Base-by-base conservation (phyloP, 2,797 vertebrate genomes). In the Pempheris klunzingeri region DNA sequence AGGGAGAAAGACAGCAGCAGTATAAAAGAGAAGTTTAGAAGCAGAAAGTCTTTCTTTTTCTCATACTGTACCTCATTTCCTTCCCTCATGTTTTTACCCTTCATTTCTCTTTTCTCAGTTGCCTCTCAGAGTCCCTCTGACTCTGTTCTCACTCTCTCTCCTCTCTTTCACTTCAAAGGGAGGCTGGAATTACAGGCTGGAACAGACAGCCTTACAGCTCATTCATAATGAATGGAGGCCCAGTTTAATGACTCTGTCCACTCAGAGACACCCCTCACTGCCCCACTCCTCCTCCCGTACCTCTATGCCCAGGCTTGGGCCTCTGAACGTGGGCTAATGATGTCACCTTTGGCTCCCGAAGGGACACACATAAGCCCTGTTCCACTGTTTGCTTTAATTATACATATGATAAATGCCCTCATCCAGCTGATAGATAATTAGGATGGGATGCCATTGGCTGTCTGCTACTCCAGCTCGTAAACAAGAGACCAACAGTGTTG, bases 191-290 rank as follows among this genome's bases (percentile, higher is more conserved):
- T 90, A 92, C 82, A 67, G 71, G 44, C 80, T 80, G 83, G 65
- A 90, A 61, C 82, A 89, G 85, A 81, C 77, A 10, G 77, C 78
- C 75, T 83, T 87, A 83, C 89, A 88, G 87, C 91, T 92, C 90
- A 93, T 94, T 89, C 86, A 92, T 94, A 91, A 94, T 93, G 88
- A 93, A 93, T 92, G 88, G 92, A 90, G 80, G 71, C 77, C 81
- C 74, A 22, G 70, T 86, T 90, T 93, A 93, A 94, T 92, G 91
- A 88, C 88, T 82, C 74, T 50, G 74, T 92, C 89, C 87, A 86
- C 73, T 72, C 59, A 17, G 58, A 77, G 71, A 81, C 77, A 68
- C 71, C 76, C 75, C 58, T 52, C 50, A 1, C 30, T 2, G 3
- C 50, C 57, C 54, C 17, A 11, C 61, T 65, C 72, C 81, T 53